Base-by-base conservation (phyloP, 2,888 invertebrate species). In the Odontocolon sp. region DNA sequence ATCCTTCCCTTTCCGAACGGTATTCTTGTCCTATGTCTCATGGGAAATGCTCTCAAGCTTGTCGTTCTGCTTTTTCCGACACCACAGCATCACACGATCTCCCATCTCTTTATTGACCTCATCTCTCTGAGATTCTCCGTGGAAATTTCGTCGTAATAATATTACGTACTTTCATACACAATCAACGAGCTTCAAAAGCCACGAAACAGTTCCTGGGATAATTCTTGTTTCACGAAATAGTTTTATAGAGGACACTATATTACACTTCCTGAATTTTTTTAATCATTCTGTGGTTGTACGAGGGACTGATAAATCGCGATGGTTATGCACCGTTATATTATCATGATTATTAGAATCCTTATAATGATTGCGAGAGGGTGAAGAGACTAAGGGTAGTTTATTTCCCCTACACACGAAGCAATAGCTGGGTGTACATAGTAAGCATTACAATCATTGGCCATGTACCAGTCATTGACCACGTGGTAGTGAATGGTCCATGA, bases 281-380 rank as follows among this genome's bases (percentile, higher is more conserved):
- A 74, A 75, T 61, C 67, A 31, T 61, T 61, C 45, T 40, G 50
- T 64, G 50, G 50, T 28, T 47, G 28, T 56, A n/a, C 38, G 9
- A 50, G 50, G 21, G 14, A 40, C 4, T 26, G 14, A 47, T 52
- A 26, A 57, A 75, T 47, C 36, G 40, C 28, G 36, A 66, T 36
- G 52, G 66, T 66, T 28, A 14, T 40, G 59, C 28, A 36, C 40
- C 61, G 64, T 47, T 38, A 40, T 59, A 66, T 70, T 70, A 75
- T 75, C 66, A 70, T 70, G 69, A 75, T 75, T 75, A 63, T 70
- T 33, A 59, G 59, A 54, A 57, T 69, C 16, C 40, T 50, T 59
- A 66, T 59, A 52, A 28, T 42, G 52, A 21, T n/a, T 59, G 33
- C 16, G 40, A 40, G 9, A 45, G 45, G 57, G 66, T 42, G 23